These are phyloP conservation scores for Axea sp. DNA, from an alignment of 2,888 invertebrate genomes.

Conservation along the genomic window DNA sequence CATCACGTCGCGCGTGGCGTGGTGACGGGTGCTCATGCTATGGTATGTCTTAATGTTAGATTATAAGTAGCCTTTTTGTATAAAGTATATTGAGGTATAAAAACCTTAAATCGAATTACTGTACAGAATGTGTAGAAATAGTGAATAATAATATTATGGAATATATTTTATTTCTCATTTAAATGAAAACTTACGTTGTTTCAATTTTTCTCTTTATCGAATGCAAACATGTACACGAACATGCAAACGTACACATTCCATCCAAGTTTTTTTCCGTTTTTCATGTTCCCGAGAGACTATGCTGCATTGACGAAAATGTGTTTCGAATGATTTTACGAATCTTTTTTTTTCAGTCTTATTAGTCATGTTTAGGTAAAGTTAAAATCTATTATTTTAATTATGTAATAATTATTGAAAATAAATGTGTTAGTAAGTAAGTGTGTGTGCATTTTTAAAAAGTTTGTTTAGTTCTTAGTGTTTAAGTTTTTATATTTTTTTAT, in stretches of 20 bases:
- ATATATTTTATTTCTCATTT: constrained; percentile 80
- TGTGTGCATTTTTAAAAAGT: constrained; percentile 11
- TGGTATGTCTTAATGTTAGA: constrained; percentile 80
- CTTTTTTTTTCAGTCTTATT: constrained; percentile 21
- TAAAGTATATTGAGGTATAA: constrained; percentile 79
- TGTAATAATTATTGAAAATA: constrained; percentile 17
- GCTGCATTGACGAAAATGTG: constrained; percentile 15
- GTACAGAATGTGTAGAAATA: constrained; percentile 80
- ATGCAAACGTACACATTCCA: constrained; percentile 49
- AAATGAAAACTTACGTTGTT: constrained; percentile 77
- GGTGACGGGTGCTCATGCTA: constrained; percentile 78
- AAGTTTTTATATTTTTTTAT: constrained; percentile 11
- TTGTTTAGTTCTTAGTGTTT: constrained; percentile 21
- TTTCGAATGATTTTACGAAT: constrained; percentile 23
- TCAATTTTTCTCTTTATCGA: constrained; percentile 71
- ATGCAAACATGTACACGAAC: constrained; percentile 30
- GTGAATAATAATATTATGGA: constrained; percentile 80
- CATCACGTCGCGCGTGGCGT: constrained; percentile 69
- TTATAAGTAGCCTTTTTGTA: constrained; percentile 80
- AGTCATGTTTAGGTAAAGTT: constrained; percentile 46
- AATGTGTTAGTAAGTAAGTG: constrained; percentile 19
- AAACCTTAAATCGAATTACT: constrained; percentile 79
- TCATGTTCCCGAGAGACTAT: constrained; percentile 9
- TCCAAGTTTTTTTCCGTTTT: constrained; percentile 21
- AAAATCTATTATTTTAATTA: constrained; percentile 19